Percentiles rank a stretch among this genome's conserved stretches.
Evolutionary conservation across 2,797 vertebrate genomes (phyloP).

Genomic region (Aeoliscus strigatus): DNA sequence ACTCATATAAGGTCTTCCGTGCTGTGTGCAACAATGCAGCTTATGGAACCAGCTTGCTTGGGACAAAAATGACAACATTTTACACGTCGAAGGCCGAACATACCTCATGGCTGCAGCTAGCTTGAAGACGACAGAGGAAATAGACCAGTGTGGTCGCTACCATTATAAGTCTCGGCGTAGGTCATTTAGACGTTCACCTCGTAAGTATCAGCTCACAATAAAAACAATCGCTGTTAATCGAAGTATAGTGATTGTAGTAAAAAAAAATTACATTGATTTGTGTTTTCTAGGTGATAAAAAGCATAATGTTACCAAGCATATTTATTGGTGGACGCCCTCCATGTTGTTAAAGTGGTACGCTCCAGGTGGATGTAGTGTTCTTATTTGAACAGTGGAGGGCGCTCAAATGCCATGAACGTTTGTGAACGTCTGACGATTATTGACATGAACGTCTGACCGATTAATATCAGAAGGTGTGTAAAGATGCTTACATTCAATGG

Average conservation of each 20-base stretch:
- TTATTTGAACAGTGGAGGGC: conserved; percentile 14
- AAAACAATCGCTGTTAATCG: too few species aligned
- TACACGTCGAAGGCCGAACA: conserved; percentile 3
- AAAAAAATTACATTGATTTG: too few species aligned
- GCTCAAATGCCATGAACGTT: not conserved
- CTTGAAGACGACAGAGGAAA: conserved; percentile 31
- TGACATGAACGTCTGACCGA: too few species aligned
- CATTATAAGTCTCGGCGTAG: conserved; percentile 28
- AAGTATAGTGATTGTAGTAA: too few species aligned
- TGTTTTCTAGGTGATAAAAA: too few species aligned
- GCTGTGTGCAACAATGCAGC: too few species aligned
- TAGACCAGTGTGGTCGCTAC: conserved; percentile 10
- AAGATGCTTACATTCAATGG: too few species aligned
- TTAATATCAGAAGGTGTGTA: too few species aligned
- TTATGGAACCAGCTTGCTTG: accelerated
- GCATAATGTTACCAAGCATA: too few species aligned
- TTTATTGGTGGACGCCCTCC: too few species aligned
- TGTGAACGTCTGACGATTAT: not conserved
- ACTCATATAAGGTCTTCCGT: too few species aligned
- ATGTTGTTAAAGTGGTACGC: conserved; percentile 32
- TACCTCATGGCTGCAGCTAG: conserved; percentile 63
- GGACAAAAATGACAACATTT: not conserved
- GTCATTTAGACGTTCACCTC: not conserved
- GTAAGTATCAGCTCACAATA: too few species aligned
- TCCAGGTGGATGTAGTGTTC: conserved; percentile 4